Percentiles rank a stretch among this genome's conserved stretches.
Evolutionary conservation across 2,113 vertebrate species (phyloP).

Genomic region (Scomber japonicus): DNA sequence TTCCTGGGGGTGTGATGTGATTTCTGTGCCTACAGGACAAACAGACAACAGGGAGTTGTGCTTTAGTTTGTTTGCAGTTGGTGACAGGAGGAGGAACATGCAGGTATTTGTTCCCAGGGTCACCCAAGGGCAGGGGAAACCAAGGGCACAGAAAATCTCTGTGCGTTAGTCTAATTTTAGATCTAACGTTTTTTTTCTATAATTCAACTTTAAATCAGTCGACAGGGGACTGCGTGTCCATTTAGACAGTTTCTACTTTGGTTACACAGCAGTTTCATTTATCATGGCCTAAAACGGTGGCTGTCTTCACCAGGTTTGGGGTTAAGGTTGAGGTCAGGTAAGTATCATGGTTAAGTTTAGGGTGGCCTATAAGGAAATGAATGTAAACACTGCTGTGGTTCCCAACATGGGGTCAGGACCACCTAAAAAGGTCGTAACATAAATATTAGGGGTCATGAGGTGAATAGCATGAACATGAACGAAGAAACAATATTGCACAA

Average conservation of each 20-base stretch:
- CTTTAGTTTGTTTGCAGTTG: constrained; percentile 52
- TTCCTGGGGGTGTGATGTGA: constrained; percentile 48
- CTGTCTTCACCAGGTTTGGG: constrained; percentile 4
- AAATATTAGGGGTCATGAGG: not conserved
- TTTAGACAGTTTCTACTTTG: constrained; percentile 13
- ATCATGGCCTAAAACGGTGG: constrained; percentile 16
- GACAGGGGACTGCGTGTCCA: not conserved
- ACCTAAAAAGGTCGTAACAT: not conserved
- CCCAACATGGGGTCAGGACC: constrained; percentile 8
- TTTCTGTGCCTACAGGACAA: constrained; percentile 41
- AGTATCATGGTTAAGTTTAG: constrained; percentile 30
- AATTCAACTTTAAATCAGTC: constrained; percentile 13
- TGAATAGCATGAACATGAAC: not conserved
- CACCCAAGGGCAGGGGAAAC: constrained; percentile 39
- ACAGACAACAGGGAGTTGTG: constrained; percentile 17
- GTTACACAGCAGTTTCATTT: constrained; percentile 13
- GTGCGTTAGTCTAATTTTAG: constrained; percentile 35
- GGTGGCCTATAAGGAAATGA: constrained; percentile 19
- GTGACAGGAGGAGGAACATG: constrained; percentile 35
- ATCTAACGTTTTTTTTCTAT: constrained; percentile 11
- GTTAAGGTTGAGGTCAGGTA: constrained; percentile 7
- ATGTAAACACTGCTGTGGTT: not conserved
- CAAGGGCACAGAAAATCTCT: constrained; percentile 34
- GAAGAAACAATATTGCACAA: not conserved
- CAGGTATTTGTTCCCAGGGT: constrained; percentile 37